These are phyloP conservation scores for Chiloscyllium punctatum DNA, from an alignment of 2,797 vertebrate species.

Conservation along the genomic window DNA sequence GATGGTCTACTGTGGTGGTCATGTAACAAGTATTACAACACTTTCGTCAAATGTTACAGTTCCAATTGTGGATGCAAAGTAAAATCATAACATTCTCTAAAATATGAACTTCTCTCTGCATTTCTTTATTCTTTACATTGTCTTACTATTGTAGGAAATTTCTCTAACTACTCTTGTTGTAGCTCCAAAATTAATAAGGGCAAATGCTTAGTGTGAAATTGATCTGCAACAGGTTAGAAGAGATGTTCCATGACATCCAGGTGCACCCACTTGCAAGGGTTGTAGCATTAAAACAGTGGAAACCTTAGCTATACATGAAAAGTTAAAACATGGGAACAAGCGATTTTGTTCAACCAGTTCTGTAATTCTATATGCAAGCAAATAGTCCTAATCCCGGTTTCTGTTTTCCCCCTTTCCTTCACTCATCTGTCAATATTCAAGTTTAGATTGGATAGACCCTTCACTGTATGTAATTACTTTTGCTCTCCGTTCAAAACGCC, in stretches of 20 bases:
- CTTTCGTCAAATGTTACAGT: neutral
- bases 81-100: neutral
- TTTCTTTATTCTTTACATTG: neutral
- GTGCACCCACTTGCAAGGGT: neutral
- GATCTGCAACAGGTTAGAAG: neutral
- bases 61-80: neutral
- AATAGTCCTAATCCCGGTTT: neutral
- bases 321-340: neutral
- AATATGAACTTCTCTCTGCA: neutral
- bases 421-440: neutral
- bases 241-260: neutral
- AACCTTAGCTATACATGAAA: neutral
- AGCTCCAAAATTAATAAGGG: neutral
- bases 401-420: neutral
- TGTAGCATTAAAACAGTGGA: neutral
- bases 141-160: neutral
- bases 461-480: neutral
- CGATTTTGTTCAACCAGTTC: neutral
- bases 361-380: neutral
- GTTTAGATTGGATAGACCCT: neutral
- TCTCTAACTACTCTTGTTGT: neutral
- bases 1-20: neutral
- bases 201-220: neutral
- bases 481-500: neutral
- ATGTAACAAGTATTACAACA: neutral